Evolutionary conservation across 2,797 vertebrate species (phyloP).

Genomic region (Momotus momota): DNA sequence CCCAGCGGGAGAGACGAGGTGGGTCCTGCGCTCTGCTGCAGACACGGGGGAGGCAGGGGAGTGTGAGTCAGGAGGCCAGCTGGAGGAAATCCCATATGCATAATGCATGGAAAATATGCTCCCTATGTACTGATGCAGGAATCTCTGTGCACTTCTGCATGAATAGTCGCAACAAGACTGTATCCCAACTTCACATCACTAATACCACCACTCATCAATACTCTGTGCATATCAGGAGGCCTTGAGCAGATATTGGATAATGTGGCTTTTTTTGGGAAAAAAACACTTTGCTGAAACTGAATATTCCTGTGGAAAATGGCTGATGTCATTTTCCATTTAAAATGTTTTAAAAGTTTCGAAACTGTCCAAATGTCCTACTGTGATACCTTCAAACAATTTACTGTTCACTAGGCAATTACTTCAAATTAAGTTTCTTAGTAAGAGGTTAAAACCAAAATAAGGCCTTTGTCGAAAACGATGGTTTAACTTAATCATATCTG

Average conservation of each 20-base stretch:
- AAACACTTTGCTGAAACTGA: not conserved
- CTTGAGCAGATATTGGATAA: not conserved
- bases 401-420: not conserved
- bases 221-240: not conserved
- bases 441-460: not conserved
- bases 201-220: not conserved
- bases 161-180: not conserved
- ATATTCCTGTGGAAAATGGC: not conserved
- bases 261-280: accelerated
- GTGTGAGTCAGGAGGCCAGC: constrained; percentile 37
- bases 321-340: not conserved
- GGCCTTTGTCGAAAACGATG: not conserved
- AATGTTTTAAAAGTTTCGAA: not conserved
- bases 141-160: not conserved
- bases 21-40: constrained; percentile 3
- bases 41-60: constrained; percentile 24
- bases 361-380: not conserved
- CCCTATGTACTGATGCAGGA: not conserved
- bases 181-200: not conserved
- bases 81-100: constrained; percentile 30
- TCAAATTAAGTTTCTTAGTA: not conserved
- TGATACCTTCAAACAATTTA: not conserved
- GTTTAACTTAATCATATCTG: not conserved
- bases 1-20: not conserved
- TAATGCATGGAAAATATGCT: constrained; percentile 45